A percentile compares a stretch with the other conserved stretches of the same genome.
Evolutionary conservation across 2,113 vertebrate species (phyloP).

Genomic region (Pheucticus melanocephalus): DNA sequence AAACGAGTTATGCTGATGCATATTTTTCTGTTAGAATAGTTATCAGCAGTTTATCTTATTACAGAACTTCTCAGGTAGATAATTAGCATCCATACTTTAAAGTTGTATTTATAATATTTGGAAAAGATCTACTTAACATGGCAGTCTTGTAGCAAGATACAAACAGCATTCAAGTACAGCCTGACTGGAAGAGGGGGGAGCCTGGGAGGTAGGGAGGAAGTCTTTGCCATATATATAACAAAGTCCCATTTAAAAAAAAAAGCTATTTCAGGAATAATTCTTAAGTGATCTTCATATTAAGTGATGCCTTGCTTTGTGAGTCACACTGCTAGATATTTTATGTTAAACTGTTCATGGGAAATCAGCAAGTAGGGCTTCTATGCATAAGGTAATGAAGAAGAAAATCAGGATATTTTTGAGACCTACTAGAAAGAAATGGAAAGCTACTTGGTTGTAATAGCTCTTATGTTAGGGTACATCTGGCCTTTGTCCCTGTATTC

Average conservation of each 20-base stretch:
- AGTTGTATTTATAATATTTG: background rate
- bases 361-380: background rate
- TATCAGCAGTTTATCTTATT: background rate
- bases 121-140: background rate
- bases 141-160: background rate
- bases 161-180: background rate
- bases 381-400: background rate
- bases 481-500: background rate
- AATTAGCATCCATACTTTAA: background rate
- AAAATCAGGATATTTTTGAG: background rate
- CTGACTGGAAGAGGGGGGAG: background rate
- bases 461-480: background rate
- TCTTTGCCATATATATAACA: background rate
- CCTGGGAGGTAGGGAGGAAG: background rate
- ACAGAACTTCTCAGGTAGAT: conserved; percentile 21
- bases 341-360: background rate
- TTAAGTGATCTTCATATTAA: background rate
- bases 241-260: background rate
- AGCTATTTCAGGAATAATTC: background rate
- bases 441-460: background rate
- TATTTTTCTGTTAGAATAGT: conserved; percentile 34
- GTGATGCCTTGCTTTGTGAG: background rate
- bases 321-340: background rate
- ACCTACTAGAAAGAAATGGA: background rate
- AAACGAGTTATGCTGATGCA: background rate